Evolutionary conservation across 1,140 invertebrate genomes (phyloP), one percentile per base, ranked within the genome.

Genomic region (Diprion similis): DNA sequence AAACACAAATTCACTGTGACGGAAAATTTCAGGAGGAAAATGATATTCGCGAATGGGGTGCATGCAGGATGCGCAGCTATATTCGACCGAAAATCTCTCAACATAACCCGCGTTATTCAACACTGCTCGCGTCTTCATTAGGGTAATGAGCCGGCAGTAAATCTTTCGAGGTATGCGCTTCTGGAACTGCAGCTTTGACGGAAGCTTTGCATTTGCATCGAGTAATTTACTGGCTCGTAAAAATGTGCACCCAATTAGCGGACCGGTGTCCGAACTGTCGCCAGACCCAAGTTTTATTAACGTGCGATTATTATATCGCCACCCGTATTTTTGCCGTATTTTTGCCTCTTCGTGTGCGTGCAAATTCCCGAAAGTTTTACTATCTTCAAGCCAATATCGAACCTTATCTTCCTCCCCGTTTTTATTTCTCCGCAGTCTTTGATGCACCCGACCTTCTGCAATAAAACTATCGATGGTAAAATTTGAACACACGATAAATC

Each of bases 191-290:
- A 13, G 51, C 51, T 59, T 59, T 59, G 81, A 83, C 81, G 78
- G 79, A 82, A 77, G 80, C 72, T 59, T 17, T 15, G 51, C 82
- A 85, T 86, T 86, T 86, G 85, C 86, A 86, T 86, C 78, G 78
- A 81, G 83, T 84, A 85, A 87, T 87, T 87, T 86, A 85, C 82
- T 81, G 84, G 73, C 78, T 80, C 84, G 82, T 87, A 87, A 88
- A 88, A 86, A 84, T 84, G 79, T 78, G 79, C 73, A 78, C 77
- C 76, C 83, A 87, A 88, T 88, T 88, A 88, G 83, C 82, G 81
- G 75, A 18, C 73, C 64, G 75, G 73, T 74, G 75, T 78, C 69
- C 78, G 80, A 83, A 81, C 79, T 80, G 82, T 80, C 77, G 79
- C 75, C 77, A 37, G 24, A 37, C 24, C 24, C 24, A 37, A 37